Conservation (phyloP, 1,140 invertebrate genomes). For the Drosophila quadrilineata region DNA sequence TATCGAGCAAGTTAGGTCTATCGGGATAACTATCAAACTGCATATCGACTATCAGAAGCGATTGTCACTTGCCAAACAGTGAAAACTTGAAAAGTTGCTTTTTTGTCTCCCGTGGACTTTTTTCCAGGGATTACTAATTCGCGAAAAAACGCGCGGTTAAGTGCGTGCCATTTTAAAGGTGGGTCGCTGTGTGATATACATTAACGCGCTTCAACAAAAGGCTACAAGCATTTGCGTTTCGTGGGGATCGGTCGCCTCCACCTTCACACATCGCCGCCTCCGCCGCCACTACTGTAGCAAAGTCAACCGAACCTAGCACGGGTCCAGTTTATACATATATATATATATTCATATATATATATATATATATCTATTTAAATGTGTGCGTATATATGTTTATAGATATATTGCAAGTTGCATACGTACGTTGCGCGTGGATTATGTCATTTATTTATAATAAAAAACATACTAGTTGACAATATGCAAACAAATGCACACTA, state of each 20-base stretch:
- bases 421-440: slow-evolving; percentile 68
- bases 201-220: slow-evolving; percentile 5
- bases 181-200: slow-evolving; percentile 3
- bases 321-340: slow-evolving; percentile 57
- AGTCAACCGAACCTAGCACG: slow-evolving; percentile 50
- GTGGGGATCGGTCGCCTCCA: slow-evolving; percentile 37
- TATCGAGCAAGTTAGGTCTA: not conserved
- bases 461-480: slow-evolving; percentile 49
- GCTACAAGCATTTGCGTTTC: slow-evolving; percentile 15
- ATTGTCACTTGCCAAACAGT: slow-evolving; percentile 41
- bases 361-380: slow-evolving; percentile 28
- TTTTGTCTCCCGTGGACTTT: slow-evolving; percentile 49
- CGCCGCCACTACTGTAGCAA: slow-evolving; percentile 9
- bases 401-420: slow-evolving; percentile 54
- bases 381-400: slow-evolving; percentile 18
- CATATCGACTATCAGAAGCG: slow-evolving; percentile 5
- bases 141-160: slow-evolving; percentile 46
- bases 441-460: slow-evolving; percentile 78
- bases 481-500: slow-evolving; percentile 51
- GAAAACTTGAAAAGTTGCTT: slow-evolving; percentile 53
- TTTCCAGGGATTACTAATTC: slow-evolving; percentile 57
- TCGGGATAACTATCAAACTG: not conserved
- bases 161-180: slow-evolving; percentile 34
- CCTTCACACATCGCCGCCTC: slow-evolving; percentile 26
- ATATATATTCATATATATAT: slow-evolving; percentile 21